A percentile compares a stretch with the other conserved stretches of the same genome.
These are phyloP conservation scores for Chloropsis hardwickii DNA, from an alignment of 2,113 vertebrate species.

Conservation along the genomic window DNA sequence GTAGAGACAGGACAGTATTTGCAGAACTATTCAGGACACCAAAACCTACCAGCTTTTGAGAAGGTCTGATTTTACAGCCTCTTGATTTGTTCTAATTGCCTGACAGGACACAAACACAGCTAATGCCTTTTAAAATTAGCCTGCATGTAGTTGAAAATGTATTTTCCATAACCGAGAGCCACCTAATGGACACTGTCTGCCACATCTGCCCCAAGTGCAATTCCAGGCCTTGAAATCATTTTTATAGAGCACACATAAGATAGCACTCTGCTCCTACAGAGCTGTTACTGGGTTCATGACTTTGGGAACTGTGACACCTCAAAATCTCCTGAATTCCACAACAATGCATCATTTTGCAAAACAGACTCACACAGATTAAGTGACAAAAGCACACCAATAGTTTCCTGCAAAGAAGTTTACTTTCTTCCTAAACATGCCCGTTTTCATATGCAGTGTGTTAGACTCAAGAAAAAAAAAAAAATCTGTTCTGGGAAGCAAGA, in stretches of 20 bases:
- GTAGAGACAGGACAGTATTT: neutral
- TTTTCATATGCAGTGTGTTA: neutral
- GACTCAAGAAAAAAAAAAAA: neutral
- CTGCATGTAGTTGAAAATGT: accelerated
- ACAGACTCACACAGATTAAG: neutral
- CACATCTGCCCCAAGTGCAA: accelerated
- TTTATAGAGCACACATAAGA: accelerated
- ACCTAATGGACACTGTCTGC: neutral
- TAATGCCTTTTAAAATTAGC: neutral
- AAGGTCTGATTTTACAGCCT: neutral
- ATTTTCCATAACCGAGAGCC: neutral
- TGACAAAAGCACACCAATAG: neutral
- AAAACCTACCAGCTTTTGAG: neutral
- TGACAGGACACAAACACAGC: neutral
- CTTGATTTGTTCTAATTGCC: neutral
- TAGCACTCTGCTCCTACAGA: neutral
- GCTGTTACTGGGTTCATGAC: neutral
- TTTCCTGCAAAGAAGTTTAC: neutral
- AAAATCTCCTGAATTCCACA: neutral
- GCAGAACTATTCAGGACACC: neutral
- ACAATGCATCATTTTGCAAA: neutral
- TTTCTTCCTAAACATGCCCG: neutral
- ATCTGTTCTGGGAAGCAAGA: neutral
- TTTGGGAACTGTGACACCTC: neutral
- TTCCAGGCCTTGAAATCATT: neutral